Base-by-base conservation (phyloP, 1,140 invertebrate species). In the Eriosoma lanigerum region DNA sequence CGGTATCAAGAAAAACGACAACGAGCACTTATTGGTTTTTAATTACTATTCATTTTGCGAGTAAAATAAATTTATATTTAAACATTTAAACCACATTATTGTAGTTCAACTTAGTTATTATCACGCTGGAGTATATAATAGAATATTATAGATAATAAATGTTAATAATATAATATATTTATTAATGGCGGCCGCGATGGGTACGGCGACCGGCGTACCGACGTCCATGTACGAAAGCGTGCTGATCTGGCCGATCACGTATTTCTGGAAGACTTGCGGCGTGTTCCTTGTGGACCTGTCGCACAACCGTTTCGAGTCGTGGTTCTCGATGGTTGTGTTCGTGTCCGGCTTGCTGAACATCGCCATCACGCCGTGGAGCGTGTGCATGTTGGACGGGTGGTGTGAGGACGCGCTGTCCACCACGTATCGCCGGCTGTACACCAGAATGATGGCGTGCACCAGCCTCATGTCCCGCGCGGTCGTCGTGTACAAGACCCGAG, bases 301-400 rank as follows among this genome's bases (percentile, higher is more conserved):
- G n/a, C 58, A 60, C 32, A 76, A 76, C n/a, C 19, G n/a, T 2
- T 76, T 24, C 32, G 29, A 44, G 1, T 10, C 2, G 13, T 56
- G 26, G 73, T 76, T 46, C 29, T 56, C 73, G 32, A 8, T 2
- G 1, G 15, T 21, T 3, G 19, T 76, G 19, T 17, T 38, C 19
- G 54, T 8, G 29, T 56, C 73, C 4, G 9, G 54, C 13, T 19
- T 46, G n/a, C 3, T 76, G 32, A 76, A 38, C 52, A 32, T 76
- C 1, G 26, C 9, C 29, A 76, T 60, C 12, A 58, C 50, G 13
- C 73, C 73, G 50, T 56, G 26, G 29, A 56, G 52, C 73, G 29
- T 76, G 19, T 76, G 73, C 52, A 32, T 58, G 29, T 8, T 60
- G 73, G 73, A 76, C 52, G 73, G 73, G 12, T 76, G 73, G 73